These are phyloP conservation scores for Drosophila subpulchrella DNA, from an alignment of 1,140 invertebrate genomes.

Conservation along the genomic window DNA sequence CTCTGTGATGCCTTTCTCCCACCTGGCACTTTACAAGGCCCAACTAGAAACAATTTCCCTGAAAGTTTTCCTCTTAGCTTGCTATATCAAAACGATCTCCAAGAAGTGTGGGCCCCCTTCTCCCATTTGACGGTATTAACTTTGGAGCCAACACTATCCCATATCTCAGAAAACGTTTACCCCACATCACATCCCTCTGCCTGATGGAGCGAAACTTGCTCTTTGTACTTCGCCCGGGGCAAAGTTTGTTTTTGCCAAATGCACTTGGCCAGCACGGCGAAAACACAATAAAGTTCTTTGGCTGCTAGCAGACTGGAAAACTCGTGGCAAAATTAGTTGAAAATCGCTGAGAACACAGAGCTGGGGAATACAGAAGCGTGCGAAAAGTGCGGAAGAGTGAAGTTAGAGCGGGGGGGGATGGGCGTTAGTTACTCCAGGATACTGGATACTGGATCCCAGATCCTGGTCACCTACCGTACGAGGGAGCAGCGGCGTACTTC, in stretches of 20 bases:
- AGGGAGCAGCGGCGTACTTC: slow-evolving; percentile 75
- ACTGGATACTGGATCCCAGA: not conserved
- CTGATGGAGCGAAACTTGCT: slow-evolving; percentile 20
- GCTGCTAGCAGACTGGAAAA: slow-evolving; percentile 4
- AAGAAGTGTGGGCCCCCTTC: not conserved
- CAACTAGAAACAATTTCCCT: not conserved
- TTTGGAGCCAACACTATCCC: slow-evolving; percentile 1
- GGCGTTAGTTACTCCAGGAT: not conserved
- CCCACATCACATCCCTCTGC: not conserved
- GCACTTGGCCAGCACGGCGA: slow-evolving; percentile 22
- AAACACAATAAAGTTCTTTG: slow-evolving; percentile 37
- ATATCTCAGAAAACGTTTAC: not conserved
- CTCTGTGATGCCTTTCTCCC: not conserved
- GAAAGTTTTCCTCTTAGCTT: not conserved
- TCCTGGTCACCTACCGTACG: slow-evolving; percentile 72
- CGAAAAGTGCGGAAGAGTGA: slow-evolving; percentile 15
- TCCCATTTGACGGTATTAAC: not conserved
- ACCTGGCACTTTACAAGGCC: not conserved
- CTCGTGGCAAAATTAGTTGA: slow-evolving; percentile 24
- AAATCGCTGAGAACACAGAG: slow-evolving; percentile 16
- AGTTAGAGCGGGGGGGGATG: slow-evolving; percentile 13
- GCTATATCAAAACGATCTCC: not conserved
- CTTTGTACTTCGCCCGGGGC: not conserved
- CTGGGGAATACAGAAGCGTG: slow-evolving; percentile 2
- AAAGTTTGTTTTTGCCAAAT: slow-evolving; percentile 50